Percentiles rank a stretch among this genome's conserved stretches.
These are phyloP conservation scores for Xylocopa sonorina DNA, from an alignment of 1,140 invertebrate genomes.

Conservation along the genomic window DNA sequence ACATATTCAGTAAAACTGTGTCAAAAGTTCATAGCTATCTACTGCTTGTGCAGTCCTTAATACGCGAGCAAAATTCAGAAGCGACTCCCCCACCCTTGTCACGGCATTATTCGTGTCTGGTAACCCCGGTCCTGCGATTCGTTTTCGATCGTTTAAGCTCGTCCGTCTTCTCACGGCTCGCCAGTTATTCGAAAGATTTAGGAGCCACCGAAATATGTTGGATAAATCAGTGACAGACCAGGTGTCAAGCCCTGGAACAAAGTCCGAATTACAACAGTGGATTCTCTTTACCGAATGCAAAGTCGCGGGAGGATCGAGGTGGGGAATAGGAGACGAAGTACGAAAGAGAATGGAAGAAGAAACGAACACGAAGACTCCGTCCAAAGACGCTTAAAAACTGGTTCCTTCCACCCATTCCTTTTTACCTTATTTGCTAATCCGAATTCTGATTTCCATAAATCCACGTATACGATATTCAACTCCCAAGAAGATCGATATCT, in stretches of 20 bases:
- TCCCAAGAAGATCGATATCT: slow-evolving; percentile 26
- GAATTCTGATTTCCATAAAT: slow-evolving; percentile 58
- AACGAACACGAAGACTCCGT: slow-evolving; percentile 40
- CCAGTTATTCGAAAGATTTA: neutral
- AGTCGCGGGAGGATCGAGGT: slow-evolving; percentile 21
- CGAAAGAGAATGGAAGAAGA: slow-evolving; percentile 49
- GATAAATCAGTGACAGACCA: neutral
- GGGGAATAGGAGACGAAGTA: slow-evolving; percentile 28
- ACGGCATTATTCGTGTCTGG: neutral
- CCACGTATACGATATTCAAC: slow-evolving; percentile 35
- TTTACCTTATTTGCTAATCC: slow-evolving; percentile 60
- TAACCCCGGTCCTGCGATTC: neutral
- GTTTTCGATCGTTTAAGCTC: neutral
- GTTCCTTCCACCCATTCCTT: slow-evolving; percentile 66
- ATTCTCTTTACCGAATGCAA: slow-evolving; percentile 63
- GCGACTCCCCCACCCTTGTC: neutral
- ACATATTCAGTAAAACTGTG: neutral
- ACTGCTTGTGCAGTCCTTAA: neutral
- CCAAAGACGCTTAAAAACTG: slow-evolving; percentile 75
- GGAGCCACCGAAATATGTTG: neutral
- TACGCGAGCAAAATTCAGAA: neutral
- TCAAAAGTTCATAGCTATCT: neutral
- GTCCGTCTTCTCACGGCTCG: neutral
- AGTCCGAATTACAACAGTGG: slow-evolving; percentile 46
- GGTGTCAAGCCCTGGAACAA: slow-evolving; percentile 20